These are phyloP conservation scores for Ganaspis brasiliensis DNA, from an alignment of 2,888 invertebrate species.

Conservation along the genomic window DNA sequence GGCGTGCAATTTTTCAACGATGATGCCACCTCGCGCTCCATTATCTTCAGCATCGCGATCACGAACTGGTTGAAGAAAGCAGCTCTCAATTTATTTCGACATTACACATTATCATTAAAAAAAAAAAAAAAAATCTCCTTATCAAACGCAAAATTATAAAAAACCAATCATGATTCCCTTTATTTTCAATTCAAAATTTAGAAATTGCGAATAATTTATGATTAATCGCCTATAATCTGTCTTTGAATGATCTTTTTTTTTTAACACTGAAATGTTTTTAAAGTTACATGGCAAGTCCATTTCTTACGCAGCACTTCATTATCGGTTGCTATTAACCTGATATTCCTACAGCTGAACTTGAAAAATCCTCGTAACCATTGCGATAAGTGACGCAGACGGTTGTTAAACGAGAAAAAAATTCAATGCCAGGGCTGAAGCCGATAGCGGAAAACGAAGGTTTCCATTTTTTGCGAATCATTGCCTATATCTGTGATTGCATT, in stretches of 20 bases:
- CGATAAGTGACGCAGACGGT: slow-evolving; percentile 32
- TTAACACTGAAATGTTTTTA: too few species aligned
- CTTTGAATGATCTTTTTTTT: too few species aligned
- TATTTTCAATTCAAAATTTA: too few species aligned
- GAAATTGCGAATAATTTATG: too few species aligned
- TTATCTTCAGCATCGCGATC: slow-evolving; percentile 38
- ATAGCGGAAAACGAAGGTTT: slow-evolving; percentile 34
- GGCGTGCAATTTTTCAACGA: slow-evolving; percentile 39
- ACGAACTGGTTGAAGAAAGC: slow-evolving; percentile 26
- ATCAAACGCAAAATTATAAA: background rate
- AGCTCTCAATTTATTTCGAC: slow-evolving; percentile 18
- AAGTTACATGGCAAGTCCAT: too few species aligned
- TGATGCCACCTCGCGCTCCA: slow-evolving; percentile 33
- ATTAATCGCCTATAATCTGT: too few species aligned
- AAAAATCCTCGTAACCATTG: slow-evolving; percentile 42
- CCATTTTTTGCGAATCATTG: slow-evolving; percentile 13
- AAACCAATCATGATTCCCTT: background rate
- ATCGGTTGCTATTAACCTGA: slow-evolving; percentile 34
- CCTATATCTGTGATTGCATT: background rate
- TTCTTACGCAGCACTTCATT: slow-evolving; percentile 10
- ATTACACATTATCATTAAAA: background rate
- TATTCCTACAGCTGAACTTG: slow-evolving; percentile 37
- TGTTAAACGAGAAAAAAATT: slow-evolving; percentile 35
- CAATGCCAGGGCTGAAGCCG: slow-evolving; percentile 39
- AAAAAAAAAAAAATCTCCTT: background rate